Conservation (phyloP, 2,888 invertebrate genomes). For the Drosophila histrio region DNA sequence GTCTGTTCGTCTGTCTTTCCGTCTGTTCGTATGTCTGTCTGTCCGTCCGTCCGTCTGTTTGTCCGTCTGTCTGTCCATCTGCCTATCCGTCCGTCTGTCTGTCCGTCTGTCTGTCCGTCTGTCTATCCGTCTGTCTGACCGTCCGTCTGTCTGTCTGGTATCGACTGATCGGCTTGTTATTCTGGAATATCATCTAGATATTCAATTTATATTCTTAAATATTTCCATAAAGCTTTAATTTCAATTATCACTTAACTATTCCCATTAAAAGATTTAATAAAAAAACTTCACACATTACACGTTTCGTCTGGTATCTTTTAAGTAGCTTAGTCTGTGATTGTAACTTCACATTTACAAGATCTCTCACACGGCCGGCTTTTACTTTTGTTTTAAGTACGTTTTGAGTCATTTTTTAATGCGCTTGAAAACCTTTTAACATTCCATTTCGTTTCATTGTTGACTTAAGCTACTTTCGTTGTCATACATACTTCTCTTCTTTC, state of each 20-base stretch:
- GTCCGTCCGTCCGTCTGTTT: no score
- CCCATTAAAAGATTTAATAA: conserved; percentile 9
- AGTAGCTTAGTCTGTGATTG: conserved; percentile 18
- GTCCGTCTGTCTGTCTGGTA: no score
- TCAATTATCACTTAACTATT: neutral
- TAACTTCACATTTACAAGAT: neutral
- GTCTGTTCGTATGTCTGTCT: no score
- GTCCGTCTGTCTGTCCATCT: no score
- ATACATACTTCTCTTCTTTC: conserved; percentile 57
- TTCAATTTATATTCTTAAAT: no score
- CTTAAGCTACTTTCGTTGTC: conserved; percentile 74
- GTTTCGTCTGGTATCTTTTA: neutral
- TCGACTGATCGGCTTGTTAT: no score
- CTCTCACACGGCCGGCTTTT: conserved; percentile 56
- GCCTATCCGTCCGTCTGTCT: no score
- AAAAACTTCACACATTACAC: conserved; percentile 21
- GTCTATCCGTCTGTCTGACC: no score
- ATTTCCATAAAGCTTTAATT: no score
- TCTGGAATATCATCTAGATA: no score
- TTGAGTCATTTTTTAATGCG: conserved; percentile 31
- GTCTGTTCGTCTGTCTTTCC: no score
- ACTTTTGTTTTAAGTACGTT: conserved; percentile 63
- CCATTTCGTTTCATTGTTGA: conserved; percentile 67
- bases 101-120: no score
- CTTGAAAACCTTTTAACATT: conserved; percentile 74